phyloP scores from a whole-genome alignment of 1,140 invertebrate genomes.

The Pseudachorutes palmiensis region DNA sequence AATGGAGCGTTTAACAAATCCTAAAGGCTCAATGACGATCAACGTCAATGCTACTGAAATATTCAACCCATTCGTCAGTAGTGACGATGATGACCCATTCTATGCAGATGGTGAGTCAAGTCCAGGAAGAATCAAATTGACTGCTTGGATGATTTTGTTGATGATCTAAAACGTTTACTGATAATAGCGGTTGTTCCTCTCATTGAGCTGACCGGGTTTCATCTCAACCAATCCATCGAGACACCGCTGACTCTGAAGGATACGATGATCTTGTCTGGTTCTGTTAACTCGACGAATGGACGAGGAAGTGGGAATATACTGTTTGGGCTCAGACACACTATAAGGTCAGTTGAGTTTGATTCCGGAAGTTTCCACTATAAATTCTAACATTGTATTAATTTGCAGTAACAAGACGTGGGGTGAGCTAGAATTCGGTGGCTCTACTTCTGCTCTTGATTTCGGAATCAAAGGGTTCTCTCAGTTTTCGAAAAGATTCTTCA shows the following conservation, averaged over 20 bases:
- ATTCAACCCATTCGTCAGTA: constrained; percentile 67
- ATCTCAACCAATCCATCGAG: constrained; percentile 84
- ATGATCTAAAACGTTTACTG: constrained; percentile 32
- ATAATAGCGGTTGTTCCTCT: constrained; percentile 52
- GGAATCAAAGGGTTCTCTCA: constrained; percentile 32
- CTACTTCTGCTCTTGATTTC: constrained; percentile 28
- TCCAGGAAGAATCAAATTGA: constrained; percentile 1
- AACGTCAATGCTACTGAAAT: constrained; percentile 87
- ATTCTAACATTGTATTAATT: not conserved
- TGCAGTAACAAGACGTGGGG: constrained; percentile 29
- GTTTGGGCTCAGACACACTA: constrained; percentile 22
- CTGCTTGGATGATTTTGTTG: constrained; percentile 1
- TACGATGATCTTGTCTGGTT: constrained; percentile 68
- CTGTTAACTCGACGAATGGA: constrained; percentile 77
- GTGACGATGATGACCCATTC: constrained; percentile 58
- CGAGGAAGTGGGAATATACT: constrained; percentile 56
- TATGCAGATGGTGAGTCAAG: constrained; percentile 31
- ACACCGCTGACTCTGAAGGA: constrained; percentile 77
- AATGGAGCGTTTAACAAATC: constrained; percentile 60
- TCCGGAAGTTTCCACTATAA: not conserved
- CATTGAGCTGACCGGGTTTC: constrained; percentile 84
- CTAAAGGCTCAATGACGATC: constrained; percentile 74
- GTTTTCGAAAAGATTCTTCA: constrained; percentile 24
- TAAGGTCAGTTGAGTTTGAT: constrained; percentile 15
- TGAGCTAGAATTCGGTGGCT: constrained; percentile 33